These are phyloP conservation scores for Caenorhabditis briggsae DNA, from an alignment of 1,140 invertebrate species.

Conservation along the genomic window DNA sequence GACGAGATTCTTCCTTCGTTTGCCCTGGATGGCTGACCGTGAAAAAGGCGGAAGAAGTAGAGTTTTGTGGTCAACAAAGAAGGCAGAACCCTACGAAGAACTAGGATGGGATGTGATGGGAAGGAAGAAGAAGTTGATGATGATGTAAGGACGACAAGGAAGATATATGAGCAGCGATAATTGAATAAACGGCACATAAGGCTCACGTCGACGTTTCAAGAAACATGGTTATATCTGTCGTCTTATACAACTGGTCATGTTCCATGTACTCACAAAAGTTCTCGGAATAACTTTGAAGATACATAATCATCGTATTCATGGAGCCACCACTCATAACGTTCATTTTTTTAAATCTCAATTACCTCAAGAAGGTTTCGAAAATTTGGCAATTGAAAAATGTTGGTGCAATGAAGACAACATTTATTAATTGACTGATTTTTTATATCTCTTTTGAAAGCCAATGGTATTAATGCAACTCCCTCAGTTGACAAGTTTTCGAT, in stretches of 20 bases:
- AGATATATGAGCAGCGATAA: constrained; percentile 28
- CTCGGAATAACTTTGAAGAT: too few relatives aligned
- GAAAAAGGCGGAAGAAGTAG: constrained; percentile 4
- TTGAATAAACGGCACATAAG: constrained; percentile 25
- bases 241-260: background rate
- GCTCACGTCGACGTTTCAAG: constrained; percentile 36
- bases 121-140: constrained; percentile 34
- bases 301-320: too few relatives aligned
- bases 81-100: constrained; percentile 10
- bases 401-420: too few relatives aligned
- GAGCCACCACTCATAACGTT: too few relatives aligned
- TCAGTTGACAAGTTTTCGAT: too few relatives aligned
- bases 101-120: background rate
- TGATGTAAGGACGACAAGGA: background rate
- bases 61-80: constrained; percentile 52
- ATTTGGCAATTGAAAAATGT: too few relatives aligned
- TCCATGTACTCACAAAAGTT: too few relatives aligned
- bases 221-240: background rate
- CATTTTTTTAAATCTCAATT: too few relatives aligned
- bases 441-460: too few relatives aligned
- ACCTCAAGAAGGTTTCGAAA: too few relatives aligned
- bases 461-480: too few relatives aligned
- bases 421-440: too few relatives aligned
- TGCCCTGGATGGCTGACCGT: constrained; percentile 49
- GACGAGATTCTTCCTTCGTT: constrained; percentile 50